Base-by-base conservation (phyloP, 2,888 invertebrate species). In the Fabriciana adippe region DNA sequence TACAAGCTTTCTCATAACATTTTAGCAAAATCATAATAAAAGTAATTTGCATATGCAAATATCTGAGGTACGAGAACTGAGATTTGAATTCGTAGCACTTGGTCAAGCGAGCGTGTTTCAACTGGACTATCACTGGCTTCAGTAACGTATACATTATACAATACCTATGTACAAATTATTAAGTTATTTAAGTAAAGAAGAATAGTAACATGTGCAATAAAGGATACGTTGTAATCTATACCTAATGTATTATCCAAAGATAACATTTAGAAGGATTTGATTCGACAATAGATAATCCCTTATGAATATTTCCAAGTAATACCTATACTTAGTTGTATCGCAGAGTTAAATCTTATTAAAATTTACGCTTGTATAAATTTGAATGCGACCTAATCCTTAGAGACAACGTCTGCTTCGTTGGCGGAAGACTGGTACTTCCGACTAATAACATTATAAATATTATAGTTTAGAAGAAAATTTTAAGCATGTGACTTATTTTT, bases 301-400 rank as follows among this genome's bases (percentile, higher is more conserved):
- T 55, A 64, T 67, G 62, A 67, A 65, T 67, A 63, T 70, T 62
- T 65, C 48, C 47, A 56, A 48, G 16, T 48, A 54, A 5, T 16
- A 53, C 35, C 16, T 26, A 35, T 59, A 50, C 62, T 62, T 57
- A 54, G 54, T 59, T 60, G 48, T 45, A 1, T 55, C 51, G 55
- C 21, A 41, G 35, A 50, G 55, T 62, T 62, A 64, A 67, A 69
- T 71, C 71, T 61, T 69, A 64, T 71, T 71, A 71, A 69, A 68
- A 71, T 69, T 59, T 64, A 69, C 60, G 71, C 66, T 60, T 45
- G 51, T 59, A 56, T 64, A 64, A 66, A 66, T 69, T 71, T 64
- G 64, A 69, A 69, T 69, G 54, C 61, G 48, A 16, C 47, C 21
- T 71, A 69, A 69, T 71, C 69, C 54, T 48, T 54, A n/a, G 54